Percentiles rank a stretch among this genome's conserved stretches.
Evolutionary conservation across 2,888 invertebrate genomes (phyloP).

Genomic region (Halocaridina rubra): DNA sequence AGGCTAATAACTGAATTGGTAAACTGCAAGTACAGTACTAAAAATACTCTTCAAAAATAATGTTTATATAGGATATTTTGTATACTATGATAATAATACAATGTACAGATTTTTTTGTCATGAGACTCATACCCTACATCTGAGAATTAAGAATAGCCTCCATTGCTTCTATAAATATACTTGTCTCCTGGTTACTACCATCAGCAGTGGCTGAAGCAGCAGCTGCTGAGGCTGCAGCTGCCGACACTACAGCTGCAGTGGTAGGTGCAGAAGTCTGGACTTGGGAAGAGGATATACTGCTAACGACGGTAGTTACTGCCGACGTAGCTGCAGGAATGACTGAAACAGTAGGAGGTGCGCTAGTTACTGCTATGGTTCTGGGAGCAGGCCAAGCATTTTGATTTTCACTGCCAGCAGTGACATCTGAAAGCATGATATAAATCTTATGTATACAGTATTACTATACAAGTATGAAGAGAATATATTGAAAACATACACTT

Average conservation of each 20-base stretch:
- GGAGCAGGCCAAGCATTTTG: slow-evolving; percentile 22
- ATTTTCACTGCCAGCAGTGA: background rate
- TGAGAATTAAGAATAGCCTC: slow-evolving; percentile 62
- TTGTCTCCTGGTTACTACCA: slow-evolving; percentile 61
- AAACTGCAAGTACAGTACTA: too few species aligned
- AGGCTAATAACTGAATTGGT: too few species aligned
- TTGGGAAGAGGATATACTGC: background rate
- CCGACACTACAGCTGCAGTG: background rate
- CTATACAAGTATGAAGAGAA: too few species aligned
- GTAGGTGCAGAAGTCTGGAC: background rate
- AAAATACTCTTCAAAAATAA: too few species aligned
- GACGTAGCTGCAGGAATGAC: background rate
- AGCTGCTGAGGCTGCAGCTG: slow-evolving; percentile 10
- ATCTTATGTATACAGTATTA: background rate
- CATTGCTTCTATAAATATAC: slow-evolving; percentile 64
- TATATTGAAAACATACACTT: too few species aligned
- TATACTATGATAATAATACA: too few species aligned
- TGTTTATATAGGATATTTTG: too few species aligned
- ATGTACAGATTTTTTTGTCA: too few species aligned
- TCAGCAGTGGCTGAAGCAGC: slow-evolving; percentile 23
- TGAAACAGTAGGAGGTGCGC: background rate
- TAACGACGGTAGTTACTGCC: slow-evolving; percentile 29
- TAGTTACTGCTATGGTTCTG: slow-evolving; percentile 11
- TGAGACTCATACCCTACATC: slow-evolving; percentile 40
- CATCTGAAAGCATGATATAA: background rate